These are phyloP conservation scores for Sminthurides aquaticus DNA, from an alignment of 2,888 invertebrate genomes.

Conservation along the genomic window DNA sequence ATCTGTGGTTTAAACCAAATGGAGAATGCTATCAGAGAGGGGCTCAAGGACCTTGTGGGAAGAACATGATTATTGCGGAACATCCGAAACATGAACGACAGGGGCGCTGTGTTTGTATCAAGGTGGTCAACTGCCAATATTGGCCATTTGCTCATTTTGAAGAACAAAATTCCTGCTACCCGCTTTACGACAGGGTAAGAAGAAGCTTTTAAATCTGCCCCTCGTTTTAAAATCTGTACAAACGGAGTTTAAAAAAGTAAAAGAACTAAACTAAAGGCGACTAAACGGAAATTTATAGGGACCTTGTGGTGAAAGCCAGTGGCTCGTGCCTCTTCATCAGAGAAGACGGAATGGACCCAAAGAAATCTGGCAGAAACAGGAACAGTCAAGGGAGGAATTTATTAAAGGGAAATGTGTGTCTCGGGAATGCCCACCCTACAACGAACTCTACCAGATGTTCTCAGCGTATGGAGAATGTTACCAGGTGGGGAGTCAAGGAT, in stretches of 20 bases:
- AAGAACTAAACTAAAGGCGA: background rate
- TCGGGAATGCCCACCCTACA: background rate
- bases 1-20: background rate
- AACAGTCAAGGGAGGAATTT: too few relatives aligned
- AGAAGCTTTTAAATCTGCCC: background rate
- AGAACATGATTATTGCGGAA: slow-evolving; percentile 15
- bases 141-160: slow-evolving; percentile 10
- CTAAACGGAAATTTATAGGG: slow-evolving; percentile 3
- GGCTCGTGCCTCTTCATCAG: slow-evolving; percentile 4
- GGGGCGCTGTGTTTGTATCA: slow-evolving; percentile 6
- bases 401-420: slow-evolving; percentile 2
- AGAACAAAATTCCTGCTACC: slow-evolving; percentile 1
- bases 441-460: background rate
- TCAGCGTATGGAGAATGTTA: slow-evolving; percentile 3
- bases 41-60: slow-evolving; percentile 15
- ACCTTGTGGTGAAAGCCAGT: slow-evolving; percentile 6
- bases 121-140: slow-evolving; percentile 5
- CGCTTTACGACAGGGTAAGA: slow-evolving; percentile 10
- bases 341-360: background rate
- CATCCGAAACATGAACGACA: background rate
- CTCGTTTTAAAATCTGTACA: background rate
- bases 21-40: slow-evolving; percentile 1
- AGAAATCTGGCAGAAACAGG: too few relatives aligned
- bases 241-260: too few relatives aligned
- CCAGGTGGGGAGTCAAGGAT: slow-evolving; percentile 8